These are phyloP conservation scores for Rousettus leschenaultii DNA, from an alignment of 2,113 vertebrate species.

Conservation along the genomic window DNA sequence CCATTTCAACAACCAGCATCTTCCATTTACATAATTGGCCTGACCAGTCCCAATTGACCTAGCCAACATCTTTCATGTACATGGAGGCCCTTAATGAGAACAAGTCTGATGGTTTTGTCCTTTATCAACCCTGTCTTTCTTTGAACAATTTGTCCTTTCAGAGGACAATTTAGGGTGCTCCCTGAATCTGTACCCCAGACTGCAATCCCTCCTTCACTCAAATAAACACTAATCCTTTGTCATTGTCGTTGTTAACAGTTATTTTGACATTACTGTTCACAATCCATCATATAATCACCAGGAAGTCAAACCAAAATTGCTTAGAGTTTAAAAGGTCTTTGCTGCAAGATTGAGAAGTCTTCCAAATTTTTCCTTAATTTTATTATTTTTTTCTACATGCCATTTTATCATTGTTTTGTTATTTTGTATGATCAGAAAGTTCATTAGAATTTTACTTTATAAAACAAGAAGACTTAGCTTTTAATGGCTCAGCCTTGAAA, in stretches of 20 bases:
- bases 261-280: not conserved
- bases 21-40: not conserved
- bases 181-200: not conserved
- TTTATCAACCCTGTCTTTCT: not conserved
- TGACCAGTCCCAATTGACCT: not conserved
- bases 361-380: not conserved
- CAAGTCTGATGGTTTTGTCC: not conserved
- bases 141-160: not conserved
- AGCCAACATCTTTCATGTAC: not conserved
- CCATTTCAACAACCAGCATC: not conserved
- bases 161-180: too few relatives aligned
- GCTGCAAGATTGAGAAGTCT: not conserved
- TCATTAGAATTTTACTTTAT: constrained; percentile 35
- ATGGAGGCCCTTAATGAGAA: not conserved
- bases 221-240: not conserved
- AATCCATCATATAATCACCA: not conserved
- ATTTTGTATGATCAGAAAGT: not conserved
- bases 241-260: not conserved
- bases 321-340: not conserved
- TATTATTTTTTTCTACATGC: not conserved
- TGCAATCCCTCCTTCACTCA: not conserved
- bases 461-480: constrained; percentile 11
- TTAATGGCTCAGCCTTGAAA: not conserved
- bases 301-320: not conserved
- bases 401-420: constrained; percentile 31